phyloP scores from a whole-genome alignment of 2,797 vertebrate species.

The Semaprochilodus insignis region DNA sequence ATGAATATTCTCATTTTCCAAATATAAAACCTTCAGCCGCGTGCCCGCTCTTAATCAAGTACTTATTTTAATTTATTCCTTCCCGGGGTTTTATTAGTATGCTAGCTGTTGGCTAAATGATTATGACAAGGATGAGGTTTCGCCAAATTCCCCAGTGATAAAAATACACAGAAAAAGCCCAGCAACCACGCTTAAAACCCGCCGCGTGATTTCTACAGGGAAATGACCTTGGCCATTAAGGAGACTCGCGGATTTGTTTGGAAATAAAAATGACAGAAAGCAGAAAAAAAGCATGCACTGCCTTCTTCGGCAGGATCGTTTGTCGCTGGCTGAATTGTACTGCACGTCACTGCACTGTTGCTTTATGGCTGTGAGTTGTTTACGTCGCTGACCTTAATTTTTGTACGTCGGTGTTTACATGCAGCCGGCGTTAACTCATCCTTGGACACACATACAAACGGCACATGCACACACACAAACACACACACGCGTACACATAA shows the following conservation, averaged over 20 bases:
- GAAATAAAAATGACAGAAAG: conserved; percentile 56
- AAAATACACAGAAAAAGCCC: conserved; percentile 58
- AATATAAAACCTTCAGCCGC: conserved; percentile 63
- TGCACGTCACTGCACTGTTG: conserved; percentile 38
- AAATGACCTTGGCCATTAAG: conserved; percentile 60
- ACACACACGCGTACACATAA: neutral
- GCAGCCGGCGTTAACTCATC: conserved; percentile 11
- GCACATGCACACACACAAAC: neutral
- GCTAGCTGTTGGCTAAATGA: conserved; percentile 67
- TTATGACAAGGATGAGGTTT: conserved; percentile 63
- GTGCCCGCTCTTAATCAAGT: conserved; percentile 62
- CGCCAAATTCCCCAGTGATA: conserved; percentile 51
- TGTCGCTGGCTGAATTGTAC: conserved; percentile 50
- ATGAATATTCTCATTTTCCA: conserved; percentile 54
- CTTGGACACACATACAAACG: neutral
- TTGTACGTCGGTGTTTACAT: conserved; percentile 37
- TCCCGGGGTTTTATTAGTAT: conserved; percentile 67
- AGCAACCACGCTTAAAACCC: conserved; percentile 54
- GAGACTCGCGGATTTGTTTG: conserved; percentile 56
- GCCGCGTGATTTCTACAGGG: conserved; percentile 54
- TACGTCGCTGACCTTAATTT: conserved; percentile 57
- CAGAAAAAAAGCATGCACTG: conserved; percentile 49
- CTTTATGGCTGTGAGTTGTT: conserved; percentile 54
- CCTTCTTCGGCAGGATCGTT: conserved; percentile 46
- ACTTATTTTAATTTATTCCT: conserved; percentile 65